Percentiles rank a stretch among this genome's conserved stretches.
phyloP scores from a whole-genome alignment of 2,888 invertebrate genomes.

The Biston betularia region DNA sequence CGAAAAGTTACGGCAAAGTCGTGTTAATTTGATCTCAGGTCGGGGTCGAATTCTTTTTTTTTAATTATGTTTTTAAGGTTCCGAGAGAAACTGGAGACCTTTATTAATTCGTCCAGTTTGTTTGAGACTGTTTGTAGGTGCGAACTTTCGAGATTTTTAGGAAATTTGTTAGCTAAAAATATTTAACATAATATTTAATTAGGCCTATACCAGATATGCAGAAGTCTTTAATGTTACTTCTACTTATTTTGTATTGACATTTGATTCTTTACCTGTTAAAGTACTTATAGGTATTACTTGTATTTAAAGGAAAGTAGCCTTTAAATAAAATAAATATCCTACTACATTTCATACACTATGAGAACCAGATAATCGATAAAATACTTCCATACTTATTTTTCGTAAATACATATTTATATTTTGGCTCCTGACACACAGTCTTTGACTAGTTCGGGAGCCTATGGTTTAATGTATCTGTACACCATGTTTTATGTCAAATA shows the following conservation, averaged over 20 bases:
- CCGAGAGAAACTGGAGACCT: conserved; percentile 32
- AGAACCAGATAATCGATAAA: too few relatives aligned
- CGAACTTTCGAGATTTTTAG: conserved; percentile 23
- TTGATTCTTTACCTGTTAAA: too few relatives aligned
- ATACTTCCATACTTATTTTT: too few relatives aligned
- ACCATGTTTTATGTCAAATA: too few relatives aligned
- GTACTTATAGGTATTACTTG: too few relatives aligned
- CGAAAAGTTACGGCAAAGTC: conserved; percentile 49
- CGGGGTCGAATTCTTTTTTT: conserved; percentile 48
- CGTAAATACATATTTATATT: too few relatives aligned
- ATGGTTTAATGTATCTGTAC: too few relatives aligned
- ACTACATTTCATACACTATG: too few relatives aligned
- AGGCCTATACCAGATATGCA: neutral
- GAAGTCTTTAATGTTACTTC: neutral
- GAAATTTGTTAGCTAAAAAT: conserved; percentile 8
- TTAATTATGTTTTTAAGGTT: conserved; percentile 42
- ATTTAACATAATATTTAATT: neutral
- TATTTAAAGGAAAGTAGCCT: too few relatives aligned
- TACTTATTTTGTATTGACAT: neutral
- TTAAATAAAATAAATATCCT: too few relatives aligned
- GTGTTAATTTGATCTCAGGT: conserved; percentile 54
- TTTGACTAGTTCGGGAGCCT: too few relatives aligned
- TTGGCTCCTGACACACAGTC: too few relatives aligned
- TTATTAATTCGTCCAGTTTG: conserved; percentile 45
- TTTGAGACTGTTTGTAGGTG: conserved; percentile 35